Evolutionary conservation across 64 coral and sea anemone genomes (phyloP), one percentile per base, ranked within the genome.

Genomic region (Actinia equina): DNA sequence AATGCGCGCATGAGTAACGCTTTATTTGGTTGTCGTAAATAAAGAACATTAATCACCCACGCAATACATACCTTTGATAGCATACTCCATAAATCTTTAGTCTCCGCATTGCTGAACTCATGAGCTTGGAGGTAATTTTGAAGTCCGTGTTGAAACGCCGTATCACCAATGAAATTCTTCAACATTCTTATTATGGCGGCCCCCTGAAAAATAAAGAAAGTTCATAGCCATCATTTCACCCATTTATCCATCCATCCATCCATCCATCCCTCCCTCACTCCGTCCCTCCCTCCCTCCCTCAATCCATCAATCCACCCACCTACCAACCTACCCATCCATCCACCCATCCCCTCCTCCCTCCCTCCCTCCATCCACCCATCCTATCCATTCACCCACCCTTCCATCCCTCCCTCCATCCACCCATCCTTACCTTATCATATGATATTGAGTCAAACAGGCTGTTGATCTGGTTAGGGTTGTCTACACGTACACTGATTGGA

Each of bases 181-280:
- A 96, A 93, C 94, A 96, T 96, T 59, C 94, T 82, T 84, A 96
- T 96, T 59, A 96, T 96, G 18, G 94, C 86, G 20, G 94, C 94
- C 57, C 94, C 94, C 94, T 96, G 22, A 26, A 82, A 65, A 65
- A 6, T 15, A 14, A 74, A 3, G 3, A 69, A 69, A n/a, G 55
- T 57, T 16, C 10, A 57, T 57, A 16, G 55, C 15, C 11, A 13
- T 57, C 15, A 57, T 57, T 60, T 60, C 18, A 60, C 3, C 18
- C 59, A 18, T 15, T 0, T 16, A 60, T 60, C 18, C 59, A 15
- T 60, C 57, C 12, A 59, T 4, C 46, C 46, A 49, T 49, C 46
- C 2, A 49, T 49, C 46, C 4, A 60, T 60, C 30, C 30, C 30
- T 20, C 17, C 53, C 26, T 18, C 53, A 30, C 27, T 26, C n/a